phyloP scores from a whole-genome alignment of 2,888 invertebrate genomes.

The Eristalinus sepulchralis region DNA sequence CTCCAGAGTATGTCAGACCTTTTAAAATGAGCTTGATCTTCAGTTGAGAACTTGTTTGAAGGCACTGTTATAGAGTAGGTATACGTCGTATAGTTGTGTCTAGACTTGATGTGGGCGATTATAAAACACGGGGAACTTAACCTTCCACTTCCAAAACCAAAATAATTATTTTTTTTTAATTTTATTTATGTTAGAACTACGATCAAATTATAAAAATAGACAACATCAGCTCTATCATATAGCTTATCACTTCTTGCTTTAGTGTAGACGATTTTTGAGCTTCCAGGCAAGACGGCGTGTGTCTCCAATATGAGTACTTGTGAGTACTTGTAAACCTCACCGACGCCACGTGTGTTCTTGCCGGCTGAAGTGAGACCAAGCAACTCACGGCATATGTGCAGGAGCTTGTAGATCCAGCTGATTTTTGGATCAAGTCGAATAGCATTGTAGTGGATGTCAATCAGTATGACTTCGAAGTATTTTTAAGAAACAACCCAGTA shows the following conservation, averaged over 20 bases:
- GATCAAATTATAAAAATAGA: constrained; percentile 50
- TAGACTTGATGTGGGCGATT: too few species aligned
- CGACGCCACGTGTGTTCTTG: constrained; percentile 96
- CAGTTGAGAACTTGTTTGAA: too few species aligned
- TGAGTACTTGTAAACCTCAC: constrained; percentile 95
- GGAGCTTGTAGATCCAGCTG: constrained; percentile 98
- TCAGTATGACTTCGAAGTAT: constrained; percentile 96
- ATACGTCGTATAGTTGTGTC: too few species aligned
- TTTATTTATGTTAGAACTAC: constrained; percentile 67
- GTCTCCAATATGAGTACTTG: constrained; percentile 99
- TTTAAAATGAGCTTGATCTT: too few species aligned
- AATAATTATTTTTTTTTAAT: constrained; percentile 14
- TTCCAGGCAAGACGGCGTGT: constrained; percentile 97
- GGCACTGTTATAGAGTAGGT: too few species aligned
- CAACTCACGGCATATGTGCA: constrained; percentile 99
- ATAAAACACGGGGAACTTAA: too few species aligned
- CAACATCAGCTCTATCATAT: constrained; percentile 29
- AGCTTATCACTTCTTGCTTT: constrained; percentile 97
- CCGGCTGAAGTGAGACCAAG: constrained; percentile 98
- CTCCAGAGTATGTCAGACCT: too few species aligned
- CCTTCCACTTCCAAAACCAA: too few species aligned
- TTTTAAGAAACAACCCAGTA: constrained; percentile 99
- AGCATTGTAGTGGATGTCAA: constrained; percentile 87
- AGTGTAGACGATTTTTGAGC: constrained; percentile 94
- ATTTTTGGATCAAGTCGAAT: constrained; percentile 97